phyloP scores from a whole-genome alignment of 92 coral and sea anemone species.

The Plumapathes pennacea region DNA sequence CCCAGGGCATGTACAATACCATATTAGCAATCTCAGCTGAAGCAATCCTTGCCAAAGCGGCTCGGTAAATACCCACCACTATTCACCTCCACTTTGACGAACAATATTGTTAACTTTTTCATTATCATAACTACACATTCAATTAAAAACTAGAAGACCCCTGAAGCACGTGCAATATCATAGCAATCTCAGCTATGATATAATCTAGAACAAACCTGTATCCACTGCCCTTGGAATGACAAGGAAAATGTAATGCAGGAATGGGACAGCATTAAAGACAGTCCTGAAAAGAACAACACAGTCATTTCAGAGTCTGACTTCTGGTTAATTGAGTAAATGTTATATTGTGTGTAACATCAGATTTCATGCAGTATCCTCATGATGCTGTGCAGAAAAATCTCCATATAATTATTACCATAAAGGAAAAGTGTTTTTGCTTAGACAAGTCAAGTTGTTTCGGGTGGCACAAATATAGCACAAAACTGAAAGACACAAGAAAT shows the following conservation, averaged over 20 bases:
- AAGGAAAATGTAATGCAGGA: conserved; percentile 81
- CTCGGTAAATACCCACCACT: too few relatives aligned
- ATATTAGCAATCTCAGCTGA: too few relatives aligned
- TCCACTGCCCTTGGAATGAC: conserved; percentile 73
- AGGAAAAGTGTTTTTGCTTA: too few relatives aligned
- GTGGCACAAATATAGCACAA: too few relatives aligned
- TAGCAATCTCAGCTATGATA: not conserved
- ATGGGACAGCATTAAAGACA: conserved; percentile 97
- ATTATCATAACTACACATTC: not conserved
- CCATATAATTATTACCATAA: not conserved
- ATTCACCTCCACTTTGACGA: too few relatives aligned
- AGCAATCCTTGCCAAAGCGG: too few relatives aligned
- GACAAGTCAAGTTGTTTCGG: too few relatives aligned
- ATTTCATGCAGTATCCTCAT: too few relatives aligned
- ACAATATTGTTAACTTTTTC: not conserved
- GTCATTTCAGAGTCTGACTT: not conserved
- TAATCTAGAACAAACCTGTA: conserved; percentile 44
- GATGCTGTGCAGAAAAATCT: not conserved
- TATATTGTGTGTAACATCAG: not conserved
- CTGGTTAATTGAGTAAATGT: not conserved
- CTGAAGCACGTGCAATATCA: not conserved
- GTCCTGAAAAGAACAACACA: conserved; percentile 51
- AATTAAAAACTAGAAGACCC: not conserved
- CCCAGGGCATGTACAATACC: too few relatives aligned
- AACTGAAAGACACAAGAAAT: too few relatives aligned